phyloP scores from a whole-genome alignment of 1,140 invertebrate genomes.

The Drosophila arawakana region DNA sequence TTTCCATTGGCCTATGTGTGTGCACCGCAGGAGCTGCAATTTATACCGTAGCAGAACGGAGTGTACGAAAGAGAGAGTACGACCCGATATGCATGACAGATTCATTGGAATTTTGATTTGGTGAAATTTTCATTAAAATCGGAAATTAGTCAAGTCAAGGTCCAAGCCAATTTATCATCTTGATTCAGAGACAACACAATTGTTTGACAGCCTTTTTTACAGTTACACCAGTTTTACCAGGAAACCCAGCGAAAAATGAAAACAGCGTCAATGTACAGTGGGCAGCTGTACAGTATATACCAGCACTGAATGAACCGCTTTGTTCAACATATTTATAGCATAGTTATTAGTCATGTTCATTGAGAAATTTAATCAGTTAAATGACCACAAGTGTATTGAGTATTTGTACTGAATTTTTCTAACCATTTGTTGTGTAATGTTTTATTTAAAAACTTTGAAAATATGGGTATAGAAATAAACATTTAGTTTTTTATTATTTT shows the following conservation, averaged over 20 bases:
- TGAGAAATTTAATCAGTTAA: too few relatives aligned
- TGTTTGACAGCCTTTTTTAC: slow-evolving; percentile 58
- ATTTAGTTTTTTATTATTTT: too few relatives aligned
- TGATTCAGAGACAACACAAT: slow-evolving; percentile 45
- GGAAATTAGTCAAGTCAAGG: slow-evolving; percentile 67
- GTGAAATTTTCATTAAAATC: slow-evolving; percentile 66
- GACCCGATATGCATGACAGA: slow-evolving; percentile 63
- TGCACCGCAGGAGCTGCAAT: slow-evolving; percentile 52
- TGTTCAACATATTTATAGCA: too few relatives aligned
- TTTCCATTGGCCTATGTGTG: slow-evolving; percentile 39
- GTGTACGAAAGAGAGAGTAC: too few relatives aligned
- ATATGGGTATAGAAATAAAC: too few relatives aligned
- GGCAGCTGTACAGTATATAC: background rate
- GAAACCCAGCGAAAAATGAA: slow-evolving; percentile 30
- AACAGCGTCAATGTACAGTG: slow-evolving; percentile 39
- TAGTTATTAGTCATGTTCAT: too few relatives aligned
- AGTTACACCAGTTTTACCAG: slow-evolving; percentile 63
- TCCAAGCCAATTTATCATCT: slow-evolving; percentile 64
- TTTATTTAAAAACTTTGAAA: too few relatives aligned
- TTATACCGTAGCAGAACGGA: slow-evolving; percentile 42
- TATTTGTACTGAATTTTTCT: too few relatives aligned
- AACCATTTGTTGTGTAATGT: too few relatives aligned
- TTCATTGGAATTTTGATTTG: slow-evolving; percentile 72
- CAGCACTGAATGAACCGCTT: too few relatives aligned
- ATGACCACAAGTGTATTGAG: too few relatives aligned